Conservation (phyloP, 2,797 vertebrate genomes). For the Enteromius anoplus region DNA sequence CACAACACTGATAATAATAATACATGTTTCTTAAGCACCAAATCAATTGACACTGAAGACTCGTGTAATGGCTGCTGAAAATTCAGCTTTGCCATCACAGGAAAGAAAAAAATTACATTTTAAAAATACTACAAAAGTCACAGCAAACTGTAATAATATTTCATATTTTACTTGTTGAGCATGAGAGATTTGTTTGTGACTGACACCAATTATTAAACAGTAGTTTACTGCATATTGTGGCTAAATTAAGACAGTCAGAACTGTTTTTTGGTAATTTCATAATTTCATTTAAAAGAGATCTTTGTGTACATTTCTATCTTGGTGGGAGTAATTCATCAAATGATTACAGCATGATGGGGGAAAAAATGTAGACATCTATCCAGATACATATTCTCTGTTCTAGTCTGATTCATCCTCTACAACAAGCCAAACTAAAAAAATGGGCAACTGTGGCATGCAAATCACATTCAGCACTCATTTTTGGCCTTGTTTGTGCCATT, state of each 20-base stretch:
- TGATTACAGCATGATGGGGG: background rate
- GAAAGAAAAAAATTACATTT: background rate
- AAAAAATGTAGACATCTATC: background rate
- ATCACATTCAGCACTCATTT: too few relatives aligned
- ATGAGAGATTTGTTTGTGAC: background rate
- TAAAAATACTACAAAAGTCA: background rate
- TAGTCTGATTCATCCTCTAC: background rate
- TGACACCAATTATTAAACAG: background rate
- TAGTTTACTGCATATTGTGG: background rate
- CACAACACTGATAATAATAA: background rate
- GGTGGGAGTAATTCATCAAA: background rate
- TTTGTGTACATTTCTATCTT: background rate
- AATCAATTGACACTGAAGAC: background rate
- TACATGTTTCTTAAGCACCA: background rate
- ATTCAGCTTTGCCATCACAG: background rate
- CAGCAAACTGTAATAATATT: background rate
- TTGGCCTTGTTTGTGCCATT: background rate
- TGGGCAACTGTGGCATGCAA: background rate
- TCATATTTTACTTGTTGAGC: background rate
- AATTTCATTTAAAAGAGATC: background rate
- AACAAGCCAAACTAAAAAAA: background rate
- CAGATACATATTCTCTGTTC: background rate
- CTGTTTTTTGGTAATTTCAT: background rate
- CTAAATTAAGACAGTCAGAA: background rate
- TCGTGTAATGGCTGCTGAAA: background rate